Percentiles rank a stretch among this genome's conserved stretches.
phyloP scores from a whole-genome alignment of 23 tunicate species.

The Halocynthia aurantium region DNA sequence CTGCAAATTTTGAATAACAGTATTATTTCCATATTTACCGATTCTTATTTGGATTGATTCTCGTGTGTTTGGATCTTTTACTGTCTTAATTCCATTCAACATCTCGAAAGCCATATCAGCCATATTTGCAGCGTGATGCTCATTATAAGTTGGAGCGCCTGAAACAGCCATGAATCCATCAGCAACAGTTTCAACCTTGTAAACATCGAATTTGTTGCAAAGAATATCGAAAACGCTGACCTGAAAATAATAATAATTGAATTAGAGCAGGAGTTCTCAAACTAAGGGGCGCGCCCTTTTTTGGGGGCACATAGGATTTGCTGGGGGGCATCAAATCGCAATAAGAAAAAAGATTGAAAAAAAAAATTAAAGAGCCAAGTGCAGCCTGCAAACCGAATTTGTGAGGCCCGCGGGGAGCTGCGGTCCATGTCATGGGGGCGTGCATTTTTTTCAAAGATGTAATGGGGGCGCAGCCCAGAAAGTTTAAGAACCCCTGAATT shows the following conservation, averaged over 20 bases:
- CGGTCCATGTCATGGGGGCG: no score
- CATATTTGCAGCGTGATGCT: conserved; percentile 25
- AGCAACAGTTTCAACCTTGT: conserved; percentile 57
- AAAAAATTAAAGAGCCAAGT: no score
- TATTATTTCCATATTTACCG: conserved; percentile 5
- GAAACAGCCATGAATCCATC: conserved; percentile 52
- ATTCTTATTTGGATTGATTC: conserved; percentile 28
- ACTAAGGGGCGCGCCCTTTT: no score
- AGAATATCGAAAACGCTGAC: conserved; percentile 31
- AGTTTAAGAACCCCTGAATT: no score
- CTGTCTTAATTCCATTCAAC: conserved; percentile 27
- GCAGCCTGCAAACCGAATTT: no score
- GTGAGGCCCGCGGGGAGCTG: no score
- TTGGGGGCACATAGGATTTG: no score
- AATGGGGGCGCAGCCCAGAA: no score
- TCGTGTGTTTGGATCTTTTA: conserved; percentile 21
- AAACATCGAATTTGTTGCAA: conserved; percentile 28
- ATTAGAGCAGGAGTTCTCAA: no score
- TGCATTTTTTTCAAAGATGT: no score
- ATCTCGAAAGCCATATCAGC: conserved; percentile 49
- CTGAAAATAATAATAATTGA: conserved; percentile 6
- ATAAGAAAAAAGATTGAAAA: no score
- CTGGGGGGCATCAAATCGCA: no score
- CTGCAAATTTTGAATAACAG: background rate
- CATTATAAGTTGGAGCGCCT: conserved; percentile 40